Evolutionary conservation across 2,888 invertebrate species (phyloP).

Genomic region (Pollenia angustigena): DNA sequence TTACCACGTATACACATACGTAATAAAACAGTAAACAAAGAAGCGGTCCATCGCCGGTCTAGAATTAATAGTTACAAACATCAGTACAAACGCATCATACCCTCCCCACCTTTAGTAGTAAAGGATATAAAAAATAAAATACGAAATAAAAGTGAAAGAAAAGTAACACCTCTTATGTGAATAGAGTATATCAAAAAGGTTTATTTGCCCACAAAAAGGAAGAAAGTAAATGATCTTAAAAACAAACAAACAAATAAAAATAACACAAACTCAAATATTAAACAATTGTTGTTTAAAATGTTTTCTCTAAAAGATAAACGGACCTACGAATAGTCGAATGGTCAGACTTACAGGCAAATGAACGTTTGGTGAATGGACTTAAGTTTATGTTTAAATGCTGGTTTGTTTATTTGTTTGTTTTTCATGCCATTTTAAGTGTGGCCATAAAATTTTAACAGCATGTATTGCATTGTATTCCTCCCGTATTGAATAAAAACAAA

Average conservation of each 20-base stretch:
- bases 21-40: too few relatives aligned
- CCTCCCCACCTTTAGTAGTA: too few relatives aligned
- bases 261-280: constrained; percentile 35
- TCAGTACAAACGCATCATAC: too few relatives aligned
- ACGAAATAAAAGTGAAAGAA: constrained; percentile 25
- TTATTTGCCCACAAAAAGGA: constrained; percentile 2
- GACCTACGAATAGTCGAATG: background rate
- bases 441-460: constrained; percentile 65
- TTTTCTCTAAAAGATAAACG: constrained; percentile 27
- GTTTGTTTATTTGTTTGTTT: constrained; percentile 52
- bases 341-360: background rate
- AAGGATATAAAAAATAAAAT: background rate
- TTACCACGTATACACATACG: too few relatives aligned
- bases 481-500: constrained; percentile 39
- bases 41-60: too few relatives aligned
- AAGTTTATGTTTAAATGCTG: constrained; percentile 46
- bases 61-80: too few relatives aligned
- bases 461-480: constrained; percentile 55
- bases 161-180: constrained; percentile 25
- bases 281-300: constrained; percentile 52
- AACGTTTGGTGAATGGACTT: constrained; percentile 16
- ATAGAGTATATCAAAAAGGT: constrained; percentile 17
- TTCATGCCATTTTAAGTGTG: constrained; percentile 62
- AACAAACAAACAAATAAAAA: constrained; percentile 37
- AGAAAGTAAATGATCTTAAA: constrained; percentile 17